phyloP scores from a whole-genome alignment of 2,888 invertebrate species.

The Metopia argyrocephala region DNA sequence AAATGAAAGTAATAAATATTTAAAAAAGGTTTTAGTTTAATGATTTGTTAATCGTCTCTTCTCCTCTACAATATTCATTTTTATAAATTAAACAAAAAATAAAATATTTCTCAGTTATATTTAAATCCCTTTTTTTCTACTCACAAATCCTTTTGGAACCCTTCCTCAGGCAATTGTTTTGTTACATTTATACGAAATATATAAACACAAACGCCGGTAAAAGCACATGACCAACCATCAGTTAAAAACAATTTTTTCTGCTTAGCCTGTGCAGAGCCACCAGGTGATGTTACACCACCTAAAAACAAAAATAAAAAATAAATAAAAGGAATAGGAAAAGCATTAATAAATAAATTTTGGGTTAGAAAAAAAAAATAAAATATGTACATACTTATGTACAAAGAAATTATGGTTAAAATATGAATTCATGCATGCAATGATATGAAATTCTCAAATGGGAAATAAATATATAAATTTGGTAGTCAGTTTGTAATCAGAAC shows the following conservation, averaged over 20 bases:
- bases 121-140: constrained; percentile 67
- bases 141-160: constrained; percentile 91
- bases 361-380: neutral
- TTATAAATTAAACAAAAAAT: neutral
- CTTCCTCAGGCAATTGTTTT: constrained; percentile 93
- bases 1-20: neutral
- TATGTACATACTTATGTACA: neutral
- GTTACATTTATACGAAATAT: constrained; percentile 90
- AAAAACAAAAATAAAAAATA: neutral
- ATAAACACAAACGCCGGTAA: constrained; percentile 90
- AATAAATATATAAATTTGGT: constrained; percentile 29
- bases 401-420: constrained; percentile 16
- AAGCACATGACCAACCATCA: constrained; percentile 89
- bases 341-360: neutral
- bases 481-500: too few relatives aligned
- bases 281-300: constrained; percentile 75
- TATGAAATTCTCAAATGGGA: constrained; percentile 22
- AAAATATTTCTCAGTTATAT: neutral
- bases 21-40: neutral
- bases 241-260: constrained; percentile 91
- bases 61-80: constrained; percentile 13
- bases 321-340: neutral
- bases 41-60: neutral
- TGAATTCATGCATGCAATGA: constrained; percentile 18
- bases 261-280: constrained; percentile 73